Percentiles rank a stretch among this genome's conserved stretches.
Evolutionary conservation across 2,888 invertebrate species (phyloP).

Genomic region (Caenorhabditis sp.): DNA sequence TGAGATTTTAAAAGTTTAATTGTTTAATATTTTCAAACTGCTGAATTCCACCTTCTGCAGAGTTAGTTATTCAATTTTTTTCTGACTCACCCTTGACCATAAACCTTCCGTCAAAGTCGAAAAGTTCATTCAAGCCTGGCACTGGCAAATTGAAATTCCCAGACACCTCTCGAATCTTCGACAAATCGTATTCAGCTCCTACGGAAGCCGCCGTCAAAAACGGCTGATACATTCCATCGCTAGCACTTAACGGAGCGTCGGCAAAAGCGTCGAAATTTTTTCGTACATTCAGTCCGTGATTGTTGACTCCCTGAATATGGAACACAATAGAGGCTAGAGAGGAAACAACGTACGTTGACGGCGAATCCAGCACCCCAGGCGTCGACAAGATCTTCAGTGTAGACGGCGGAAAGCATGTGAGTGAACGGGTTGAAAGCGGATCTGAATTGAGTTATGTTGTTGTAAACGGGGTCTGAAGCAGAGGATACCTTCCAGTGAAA

Average conservation of each 20-base stretch:
- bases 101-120: conserved; percentile 78
- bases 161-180: conserved; percentile 77
- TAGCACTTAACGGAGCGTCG: conserved; percentile 72
- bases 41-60: background rate
- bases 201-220: conserved; percentile 71
- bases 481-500: conserved; percentile 74
- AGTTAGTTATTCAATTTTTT: background rate
- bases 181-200: conserved; percentile 78
- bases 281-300: conserved; percentile 75
- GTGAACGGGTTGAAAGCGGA: conserved; percentile 81
- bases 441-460: conserved; percentile 40
- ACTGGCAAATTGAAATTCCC: conserved; percentile 77
- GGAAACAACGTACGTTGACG: conserved; percentile 70
- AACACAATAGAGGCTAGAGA: background rate
- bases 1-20: too few species aligned
- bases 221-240: conserved; percentile 76
- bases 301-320: conserved; percentile 77
- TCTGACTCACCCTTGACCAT: conserved; percentile 73
- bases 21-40: too few species aligned
- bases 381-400: conserved; percentile 79
- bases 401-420: conserved; percentile 77
- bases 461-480: background rate
- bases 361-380: conserved; percentile 80
- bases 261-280: conserved; percentile 78
- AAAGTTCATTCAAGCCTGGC: conserved; percentile 78